A percentile compares a stretch with the other conserved stretches of the same genome.
These are phyloP conservation scores for Vesta saturnalis DNA, from an alignment of 2,888 invertebrate genomes.

Conservation along the genomic window DNA sequence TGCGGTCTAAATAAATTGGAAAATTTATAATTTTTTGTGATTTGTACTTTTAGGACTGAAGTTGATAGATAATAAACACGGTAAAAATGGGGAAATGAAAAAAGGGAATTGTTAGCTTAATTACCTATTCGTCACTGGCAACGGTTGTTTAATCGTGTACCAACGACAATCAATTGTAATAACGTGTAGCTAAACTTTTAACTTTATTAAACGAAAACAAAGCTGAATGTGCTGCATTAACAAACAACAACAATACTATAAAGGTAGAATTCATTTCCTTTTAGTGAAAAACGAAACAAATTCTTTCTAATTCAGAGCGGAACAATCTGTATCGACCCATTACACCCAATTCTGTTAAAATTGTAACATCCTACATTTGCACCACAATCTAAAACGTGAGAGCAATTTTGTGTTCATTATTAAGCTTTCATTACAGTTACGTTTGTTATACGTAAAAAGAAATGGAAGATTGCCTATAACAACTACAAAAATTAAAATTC, in stretches of 20 bases:
- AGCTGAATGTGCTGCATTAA: constrained; percentile 18
- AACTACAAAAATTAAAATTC: not conserved
- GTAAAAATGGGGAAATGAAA: constrained; percentile 18
- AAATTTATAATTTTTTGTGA: too few species aligned
- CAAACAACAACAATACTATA: constrained; percentile 26
- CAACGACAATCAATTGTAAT: constrained; percentile 13
- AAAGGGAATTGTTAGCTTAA: constrained; percentile 23
- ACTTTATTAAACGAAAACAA: constrained; percentile 26
- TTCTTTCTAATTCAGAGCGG: constrained; percentile 32
- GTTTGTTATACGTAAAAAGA: not conserved
- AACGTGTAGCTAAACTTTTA: constrained; percentile 15
- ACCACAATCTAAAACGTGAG: constrained; percentile 18
- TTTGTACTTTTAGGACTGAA: too few species aligned
- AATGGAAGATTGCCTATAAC: not conserved
- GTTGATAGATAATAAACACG: constrained; percentile 14
- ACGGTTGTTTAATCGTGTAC: constrained; percentile 20
- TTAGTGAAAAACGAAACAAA: constrained; percentile 28
- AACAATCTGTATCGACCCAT: constrained; percentile 33
- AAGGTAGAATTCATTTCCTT: constrained; percentile 26
- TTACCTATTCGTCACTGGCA: constrained; percentile 21
- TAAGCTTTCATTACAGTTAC: not conserved
- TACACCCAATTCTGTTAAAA: constrained; percentile 31
- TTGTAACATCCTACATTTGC: constrained; percentile 22
- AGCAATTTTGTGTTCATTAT: not conserved
- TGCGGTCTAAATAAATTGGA: too few species aligned